Evolutionary conservation across 2,797 vertebrate genomes (phyloP).

Genomic region (Catostomus latipinnis): DNA sequence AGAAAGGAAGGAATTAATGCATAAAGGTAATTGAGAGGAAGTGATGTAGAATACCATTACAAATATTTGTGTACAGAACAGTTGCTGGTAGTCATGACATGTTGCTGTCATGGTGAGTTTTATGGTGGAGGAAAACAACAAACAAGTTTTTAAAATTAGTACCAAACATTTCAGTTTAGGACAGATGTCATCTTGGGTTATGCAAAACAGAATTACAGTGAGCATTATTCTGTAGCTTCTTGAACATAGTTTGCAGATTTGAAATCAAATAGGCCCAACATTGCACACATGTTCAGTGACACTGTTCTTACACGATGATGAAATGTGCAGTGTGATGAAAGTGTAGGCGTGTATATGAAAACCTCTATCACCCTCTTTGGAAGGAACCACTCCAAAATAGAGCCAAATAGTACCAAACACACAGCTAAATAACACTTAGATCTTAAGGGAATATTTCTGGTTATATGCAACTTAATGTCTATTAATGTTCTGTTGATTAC

Average conservation of each 20-base stretch:
- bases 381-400: neutral
- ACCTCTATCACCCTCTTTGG: neutral
- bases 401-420: neutral
- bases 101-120: neutral
- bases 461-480: neutral
- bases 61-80: slow-evolving; percentile 1
- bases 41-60: neutral
- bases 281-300: neutral
- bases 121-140: neutral
- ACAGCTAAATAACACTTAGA: neutral
- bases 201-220: neutral
- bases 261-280: neutral
- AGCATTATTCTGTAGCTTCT: neutral
- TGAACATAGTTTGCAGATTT: neutral
- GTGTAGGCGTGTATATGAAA: slow-evolving; percentile 5
- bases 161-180: neutral
- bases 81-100: neutral
- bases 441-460: neutral
- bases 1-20: neutral
- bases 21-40: slow-evolving; percentile 17
- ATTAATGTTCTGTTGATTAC: neutral
- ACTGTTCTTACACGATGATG: neutral
- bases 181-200: neutral
- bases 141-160: neutral
- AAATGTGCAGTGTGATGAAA: neutral